A percentile compares a stretch with the other conserved stretches of the same genome.
Evolutionary conservation across 2,888 invertebrate species (phyloP).

Genomic region (Glyphotaelius pellucidus): DNA sequence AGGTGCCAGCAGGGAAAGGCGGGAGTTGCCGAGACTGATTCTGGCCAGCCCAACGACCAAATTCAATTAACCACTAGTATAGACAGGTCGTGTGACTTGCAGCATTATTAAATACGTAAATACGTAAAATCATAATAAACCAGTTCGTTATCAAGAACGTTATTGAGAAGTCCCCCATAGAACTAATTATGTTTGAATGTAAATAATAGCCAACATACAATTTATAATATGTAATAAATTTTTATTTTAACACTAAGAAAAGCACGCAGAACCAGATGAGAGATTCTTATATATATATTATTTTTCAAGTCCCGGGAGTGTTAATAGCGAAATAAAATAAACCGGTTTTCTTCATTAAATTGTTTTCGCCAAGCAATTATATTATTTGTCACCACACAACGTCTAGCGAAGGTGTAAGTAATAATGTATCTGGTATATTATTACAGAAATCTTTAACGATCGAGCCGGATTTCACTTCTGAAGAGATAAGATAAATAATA

Average conservation of each 20-base stretch:
- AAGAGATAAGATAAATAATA: not conserved
- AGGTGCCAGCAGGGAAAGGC: no score
- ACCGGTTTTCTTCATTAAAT: not conserved
- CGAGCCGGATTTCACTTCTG: not conserved
- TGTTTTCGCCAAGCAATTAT: not conserved
- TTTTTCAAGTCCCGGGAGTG: not conserved
- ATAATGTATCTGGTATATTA: not conserved
- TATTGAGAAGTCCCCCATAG: no score
- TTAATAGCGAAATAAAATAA: not conserved
- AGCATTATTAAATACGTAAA: no score
- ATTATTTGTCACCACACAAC: not conserved
- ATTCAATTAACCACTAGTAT: no score
- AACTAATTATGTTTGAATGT: no score
- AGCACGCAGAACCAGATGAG: not conserved
- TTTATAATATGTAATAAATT: no score
- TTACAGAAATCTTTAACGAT: not conserved
- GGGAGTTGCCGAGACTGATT: no score
- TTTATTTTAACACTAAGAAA: not conserved
- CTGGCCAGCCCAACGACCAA: no score
- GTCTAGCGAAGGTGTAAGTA: not conserved
- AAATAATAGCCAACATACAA: no score
- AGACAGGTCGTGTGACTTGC: no score
- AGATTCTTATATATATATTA: not conserved
- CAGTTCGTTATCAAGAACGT: no score
- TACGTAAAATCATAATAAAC: no score